Evolutionary conservation across 2,888 invertebrate genomes (phyloP), one percentile per base, ranked within the genome.

Genomic region (Drosophila nr. perissopoda): DNA sequence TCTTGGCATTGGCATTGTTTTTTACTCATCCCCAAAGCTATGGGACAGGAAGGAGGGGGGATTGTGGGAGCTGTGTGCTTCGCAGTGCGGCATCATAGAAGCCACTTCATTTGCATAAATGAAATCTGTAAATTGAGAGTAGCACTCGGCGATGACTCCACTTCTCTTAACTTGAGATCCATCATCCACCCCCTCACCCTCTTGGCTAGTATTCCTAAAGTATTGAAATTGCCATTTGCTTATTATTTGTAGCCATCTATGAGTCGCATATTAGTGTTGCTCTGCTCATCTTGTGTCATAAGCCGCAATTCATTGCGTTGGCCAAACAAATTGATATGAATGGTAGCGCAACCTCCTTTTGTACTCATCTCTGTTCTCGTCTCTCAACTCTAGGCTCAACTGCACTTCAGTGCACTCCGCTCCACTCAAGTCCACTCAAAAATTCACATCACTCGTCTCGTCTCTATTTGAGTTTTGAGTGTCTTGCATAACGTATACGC

Each of bases 41-140:
- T 11, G 7, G 33, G 16, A 16, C 10, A 40, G 25, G 2, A 7
- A 8, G 46, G 7, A 13, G 13, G 13, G 18, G 7, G 2, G 46
- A 21, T 21, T 13, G n/a, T 36, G 54, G 18, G 25, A 16, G 5
- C 7, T 34, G 27, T 53, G 58, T 27, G 52, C 54, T 29, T 52
- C 57, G 68, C 51, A 59, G 52, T 11, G 40, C 63, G 82, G 69
- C 82, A 58, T 65, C 83, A 83, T 79, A 79, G 76, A 84, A 84
- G 85, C 88, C 85, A 89, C 90, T 86, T 86, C 82, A 89, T 89
- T 86, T 86, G 90, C 90, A 86, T 86, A 86, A 86, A 88, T 86
- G 85, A 89, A 86, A 84, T 82, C 90, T 84, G 82, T 74, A 89
- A 88, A 89, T 88, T 86, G 80, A 76, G 88, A 86, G 88, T 78